Conservation (phyloP, 1,140 invertebrate genomes). For the Cheumatopsyche charites region DNA sequence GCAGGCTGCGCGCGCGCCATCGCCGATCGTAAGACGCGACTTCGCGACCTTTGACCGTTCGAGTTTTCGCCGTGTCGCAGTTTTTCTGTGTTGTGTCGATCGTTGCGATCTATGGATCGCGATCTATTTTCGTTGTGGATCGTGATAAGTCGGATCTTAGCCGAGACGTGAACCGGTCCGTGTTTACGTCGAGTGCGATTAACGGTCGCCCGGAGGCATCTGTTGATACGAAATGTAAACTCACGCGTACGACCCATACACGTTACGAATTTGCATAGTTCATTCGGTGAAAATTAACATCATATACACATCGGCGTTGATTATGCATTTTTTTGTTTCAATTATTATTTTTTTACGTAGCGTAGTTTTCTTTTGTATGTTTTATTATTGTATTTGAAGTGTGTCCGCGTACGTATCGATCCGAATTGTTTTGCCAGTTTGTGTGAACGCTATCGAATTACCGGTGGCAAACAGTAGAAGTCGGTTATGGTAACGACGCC, state of each 20-base stretch:
- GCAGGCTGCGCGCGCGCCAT: not conserved
- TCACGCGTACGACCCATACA: not conserved
- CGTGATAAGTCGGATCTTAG: not conserved
- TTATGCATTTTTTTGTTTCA: not conserved
- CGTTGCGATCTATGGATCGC: not conserved
- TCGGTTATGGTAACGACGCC: conserved; percentile 1
- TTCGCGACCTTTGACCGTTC: conserved; percentile 1
- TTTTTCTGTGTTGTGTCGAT: not conserved
- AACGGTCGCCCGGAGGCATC: conserved; percentile 19
- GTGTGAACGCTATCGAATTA: conserved; percentile 5
- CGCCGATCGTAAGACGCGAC: not conserved
- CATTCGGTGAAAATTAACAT: not conserved
- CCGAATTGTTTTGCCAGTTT: not conserved
- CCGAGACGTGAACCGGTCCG: conserved; percentile 14
- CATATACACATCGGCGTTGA: not conserved
- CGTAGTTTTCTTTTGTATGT: no score
- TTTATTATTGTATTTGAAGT: no score
- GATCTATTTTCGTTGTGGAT: no score
- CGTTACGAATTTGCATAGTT: not conserved
- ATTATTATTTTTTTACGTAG: not conserved
- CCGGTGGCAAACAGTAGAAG: conserved; percentile 20
- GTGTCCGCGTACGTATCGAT: no score
- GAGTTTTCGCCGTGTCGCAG: not conserved
- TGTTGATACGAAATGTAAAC: conserved; percentile 4
- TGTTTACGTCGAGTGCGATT: conserved; percentile 3